Percentiles rank a stretch among this genome's conserved stretches.
phyloP scores from a whole-genome alignment of 2,113 vertebrate genomes.

The Colossoma macropomum region DNA sequence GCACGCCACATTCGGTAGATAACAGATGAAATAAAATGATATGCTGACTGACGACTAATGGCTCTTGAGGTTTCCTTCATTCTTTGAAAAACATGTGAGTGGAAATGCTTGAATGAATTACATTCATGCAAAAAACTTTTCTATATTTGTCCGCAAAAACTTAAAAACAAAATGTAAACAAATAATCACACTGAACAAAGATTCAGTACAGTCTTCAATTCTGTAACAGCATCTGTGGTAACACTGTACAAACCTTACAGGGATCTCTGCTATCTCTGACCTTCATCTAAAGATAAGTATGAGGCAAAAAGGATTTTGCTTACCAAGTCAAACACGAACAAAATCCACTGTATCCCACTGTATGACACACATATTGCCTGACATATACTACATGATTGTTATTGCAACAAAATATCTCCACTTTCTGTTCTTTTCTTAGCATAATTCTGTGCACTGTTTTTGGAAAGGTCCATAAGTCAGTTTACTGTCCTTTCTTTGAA shows the following conservation, averaged over 20 bases:
- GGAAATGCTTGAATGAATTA: too few species aligned
- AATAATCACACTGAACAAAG: background rate
- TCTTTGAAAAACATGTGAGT: background rate
- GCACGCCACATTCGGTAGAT: background rate
- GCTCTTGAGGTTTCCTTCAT: background rate
- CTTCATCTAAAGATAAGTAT: too few species aligned
- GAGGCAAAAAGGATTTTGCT: background rate
- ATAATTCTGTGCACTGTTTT: background rate
- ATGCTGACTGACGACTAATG: background rate
- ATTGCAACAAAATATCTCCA: background rate
- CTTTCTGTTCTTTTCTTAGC: background rate
- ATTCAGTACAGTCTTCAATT: background rate
- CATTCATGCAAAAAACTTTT: too few species aligned
- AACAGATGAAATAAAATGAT: background rate
- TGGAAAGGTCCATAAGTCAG: background rate
- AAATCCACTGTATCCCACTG: background rate
- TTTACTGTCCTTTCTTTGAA: constrained; percentile 1
- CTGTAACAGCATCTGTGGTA: background rate
- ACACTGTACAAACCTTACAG: too few species aligned
- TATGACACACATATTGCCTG: background rate
- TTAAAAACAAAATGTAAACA: too few species aligned
- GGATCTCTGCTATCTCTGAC: too few species aligned
- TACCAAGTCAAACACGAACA: too few species aligned
- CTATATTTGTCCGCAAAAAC: too few species aligned
- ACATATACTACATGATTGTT: background rate